Base-by-base conservation (phyloP, 2,888 invertebrate genomes). In the Macrosiphum euphorbiae region DNA sequence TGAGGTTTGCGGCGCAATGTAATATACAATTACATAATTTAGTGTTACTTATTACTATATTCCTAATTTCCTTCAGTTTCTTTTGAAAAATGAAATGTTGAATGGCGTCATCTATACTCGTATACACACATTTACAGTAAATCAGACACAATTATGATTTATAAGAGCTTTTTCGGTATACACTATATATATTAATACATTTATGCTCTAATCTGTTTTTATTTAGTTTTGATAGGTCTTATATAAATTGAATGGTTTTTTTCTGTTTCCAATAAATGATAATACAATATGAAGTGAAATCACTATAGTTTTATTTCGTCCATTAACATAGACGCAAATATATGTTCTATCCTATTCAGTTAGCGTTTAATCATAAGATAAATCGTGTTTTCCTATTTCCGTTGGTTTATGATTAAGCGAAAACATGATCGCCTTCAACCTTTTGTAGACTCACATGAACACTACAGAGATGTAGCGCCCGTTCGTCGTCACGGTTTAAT, bases 401-500 rank as follows among this genome's bases (percentile, higher is more conserved):
- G 35, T 52, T 67, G 50, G 61, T 87, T 92, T 92, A 87, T 67
- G 41, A 61, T 61, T 87, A 50, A 47, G 35, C 61, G 35, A 61
- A 88, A 88, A 88, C 52, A 78, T 52, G 55, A 52, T 44, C 78
- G 84, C 44, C 10, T 86, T 61, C 61, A 61, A 87, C 67, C 92
- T 88, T 84, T 89, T 84, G 55, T 55, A 8, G 55, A 92, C 55
- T 89, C 92, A 44, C 78, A 88, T 41, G 11, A 55, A 88, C 55
- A 92, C 20, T 52, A 47, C 28, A 67, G 41, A 52, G 50, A 67
- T 28, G 88, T 50, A 10, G 7, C n/a, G 10, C 47, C 85, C 85
- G 50, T 90, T 90, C 85, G 55, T 85, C 93, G 89, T 93, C 89
- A 90, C 58, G 85, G 84, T 90, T 89, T 93, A 93, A 93, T 89